Evolutionary conservation across 2,888 invertebrate species (phyloP).

Genomic region (Hydroisotoma schaefferi): DNA sequence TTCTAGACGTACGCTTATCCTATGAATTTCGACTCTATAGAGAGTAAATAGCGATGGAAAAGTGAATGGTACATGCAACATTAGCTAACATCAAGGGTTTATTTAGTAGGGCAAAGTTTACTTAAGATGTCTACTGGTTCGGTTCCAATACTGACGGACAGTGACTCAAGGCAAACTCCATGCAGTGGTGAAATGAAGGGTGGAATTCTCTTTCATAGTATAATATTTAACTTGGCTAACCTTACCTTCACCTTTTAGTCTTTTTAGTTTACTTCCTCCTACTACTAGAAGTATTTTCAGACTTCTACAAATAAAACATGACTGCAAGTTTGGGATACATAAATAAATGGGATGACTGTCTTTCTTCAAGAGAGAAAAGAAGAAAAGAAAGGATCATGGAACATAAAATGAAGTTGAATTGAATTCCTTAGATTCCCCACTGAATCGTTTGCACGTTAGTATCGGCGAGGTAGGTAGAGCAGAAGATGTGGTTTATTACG

Average conservation of each 20-base stretch:
- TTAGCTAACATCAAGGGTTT: too few species aligned
- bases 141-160: neutral
- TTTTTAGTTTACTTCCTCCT: slow-evolving; percentile 9
- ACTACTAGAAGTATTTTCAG: neutral
- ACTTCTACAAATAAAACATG: too few species aligned
- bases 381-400: too few species aligned
- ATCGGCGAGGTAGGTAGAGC: neutral
- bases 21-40: too few species aligned
- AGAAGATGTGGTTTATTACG: too few species aligned
- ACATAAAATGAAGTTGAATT: too few species aligned
- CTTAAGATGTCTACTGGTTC: slow-evolving; percentile 4
- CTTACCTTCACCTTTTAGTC: slow-evolving; percentile 18
- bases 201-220: neutral
- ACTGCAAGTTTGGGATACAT: too few species aligned
- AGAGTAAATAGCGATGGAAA: neutral
- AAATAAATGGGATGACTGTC: too few species aligned
- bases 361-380: too few species aligned
- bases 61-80: neutral
- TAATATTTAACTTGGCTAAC: slow-evolving; percentile 19
- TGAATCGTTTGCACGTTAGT: too few species aligned
- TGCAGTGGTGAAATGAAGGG: slow-evolving; percentile 1
- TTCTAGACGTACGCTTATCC: too few species aligned
- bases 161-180: neutral
- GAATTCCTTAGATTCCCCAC: too few species aligned
- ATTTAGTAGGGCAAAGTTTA: slow-evolving; percentile 10